Evolutionary conservation across 1,140 invertebrate species (phyloP).

Genomic region (Drosophila kohkoa): DNA sequence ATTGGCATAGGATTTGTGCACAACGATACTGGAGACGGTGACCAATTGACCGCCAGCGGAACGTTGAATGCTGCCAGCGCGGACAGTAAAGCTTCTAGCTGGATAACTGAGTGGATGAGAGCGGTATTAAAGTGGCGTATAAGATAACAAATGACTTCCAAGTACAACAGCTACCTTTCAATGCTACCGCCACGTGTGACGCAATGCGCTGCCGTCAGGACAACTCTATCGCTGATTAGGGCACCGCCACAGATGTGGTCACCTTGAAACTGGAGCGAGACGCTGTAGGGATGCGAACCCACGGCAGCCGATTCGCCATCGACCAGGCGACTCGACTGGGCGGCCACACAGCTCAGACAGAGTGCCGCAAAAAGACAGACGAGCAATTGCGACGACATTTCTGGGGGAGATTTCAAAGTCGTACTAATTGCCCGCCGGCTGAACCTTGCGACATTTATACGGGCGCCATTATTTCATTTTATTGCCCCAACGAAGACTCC

Average conservation of each 20-base stretch:
- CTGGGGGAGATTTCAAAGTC: not conserved
- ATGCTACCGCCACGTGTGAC: constrained; percentile 57
- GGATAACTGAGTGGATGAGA: constrained; percentile 58
- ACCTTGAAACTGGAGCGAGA: constrained; percentile 66
- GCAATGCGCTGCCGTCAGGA: constrained; percentile 72
- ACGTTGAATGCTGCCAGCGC: constrained; percentile 75
- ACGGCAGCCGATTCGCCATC: constrained; percentile 44
- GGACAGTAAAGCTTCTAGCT: constrained; percentile 47
- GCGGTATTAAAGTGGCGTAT: no score
- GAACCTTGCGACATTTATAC: constrained; percentile 25
- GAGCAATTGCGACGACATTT: constrained; percentile 10
- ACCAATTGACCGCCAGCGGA: constrained; percentile 61
- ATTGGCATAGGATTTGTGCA: constrained; percentile 54
- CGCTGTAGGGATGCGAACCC: constrained; percentile 67
- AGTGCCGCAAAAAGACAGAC: constrained; percentile 9
- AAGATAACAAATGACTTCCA: no score
- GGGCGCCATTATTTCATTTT: constrained; percentile 18
- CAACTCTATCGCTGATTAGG: constrained; percentile 38
- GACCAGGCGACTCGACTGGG: constrained; percentile 31
- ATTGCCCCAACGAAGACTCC: constrained; percentile 6
- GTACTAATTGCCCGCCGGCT: constrained; percentile 19
- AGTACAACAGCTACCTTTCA: constrained; percentile 58
- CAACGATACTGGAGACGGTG: constrained; percentile 51
- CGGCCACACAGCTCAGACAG: not conserved
- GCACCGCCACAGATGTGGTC: constrained; percentile 60